A percentile compares a stretch with the other conserved stretches of the same genome.
phyloP scores from a whole-genome alignment of 1,140 invertebrate genomes.

The Steinernema feltiae region DNA sequence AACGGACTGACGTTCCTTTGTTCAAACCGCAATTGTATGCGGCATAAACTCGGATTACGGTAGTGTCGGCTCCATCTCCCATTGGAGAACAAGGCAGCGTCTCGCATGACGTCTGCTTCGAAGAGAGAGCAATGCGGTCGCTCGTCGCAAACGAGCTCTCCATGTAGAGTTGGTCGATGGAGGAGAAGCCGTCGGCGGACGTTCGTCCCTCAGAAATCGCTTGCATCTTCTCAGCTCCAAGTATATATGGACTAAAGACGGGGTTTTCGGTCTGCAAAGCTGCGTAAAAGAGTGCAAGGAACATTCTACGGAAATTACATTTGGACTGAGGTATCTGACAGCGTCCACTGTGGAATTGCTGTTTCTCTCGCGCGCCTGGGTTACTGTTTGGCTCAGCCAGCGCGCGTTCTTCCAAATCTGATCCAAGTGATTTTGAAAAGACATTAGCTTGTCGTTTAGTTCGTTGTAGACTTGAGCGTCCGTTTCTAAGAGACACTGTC shows the following conservation, averaged over 20 bases:
- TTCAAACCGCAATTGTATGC: conserved; percentile 87
- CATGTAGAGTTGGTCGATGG: conserved; percentile 17
- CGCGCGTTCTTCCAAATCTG: conserved; percentile 80
- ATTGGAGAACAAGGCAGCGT: conserved; percentile 29
- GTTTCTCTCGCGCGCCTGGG: conserved; percentile 76
- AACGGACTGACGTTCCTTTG: conserved; percentile 79
- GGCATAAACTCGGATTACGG: conserved; percentile 72
- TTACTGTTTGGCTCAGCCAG: conserved; percentile 89
- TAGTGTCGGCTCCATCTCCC: conserved; percentile 37
- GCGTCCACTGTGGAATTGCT: conserved; percentile 32
- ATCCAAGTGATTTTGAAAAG: conserved; percentile 58
- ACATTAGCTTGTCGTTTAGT: conserved; percentile 27
- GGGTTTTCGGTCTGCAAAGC: not conserved
- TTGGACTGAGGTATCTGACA: not conserved
- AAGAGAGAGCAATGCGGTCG: not conserved
- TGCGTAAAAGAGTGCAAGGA: not conserved
- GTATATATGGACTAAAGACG: conserved; percentile 12
- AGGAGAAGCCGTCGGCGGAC: conserved; percentile 23
- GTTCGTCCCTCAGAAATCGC: conserved; percentile 4
- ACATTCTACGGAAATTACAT: conserved; percentile 48
- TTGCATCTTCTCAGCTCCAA: conserved; percentile 4
- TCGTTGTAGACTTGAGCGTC: conserved; percentile 70
- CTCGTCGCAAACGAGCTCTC: not conserved
- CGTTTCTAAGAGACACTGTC: conserved; percentile 73
- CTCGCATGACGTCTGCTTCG: conserved; percentile 37